Evolutionary conservation across 2,888 invertebrate species (phyloP).

Genomic region (Coelogynopora nodosa): DNA sequence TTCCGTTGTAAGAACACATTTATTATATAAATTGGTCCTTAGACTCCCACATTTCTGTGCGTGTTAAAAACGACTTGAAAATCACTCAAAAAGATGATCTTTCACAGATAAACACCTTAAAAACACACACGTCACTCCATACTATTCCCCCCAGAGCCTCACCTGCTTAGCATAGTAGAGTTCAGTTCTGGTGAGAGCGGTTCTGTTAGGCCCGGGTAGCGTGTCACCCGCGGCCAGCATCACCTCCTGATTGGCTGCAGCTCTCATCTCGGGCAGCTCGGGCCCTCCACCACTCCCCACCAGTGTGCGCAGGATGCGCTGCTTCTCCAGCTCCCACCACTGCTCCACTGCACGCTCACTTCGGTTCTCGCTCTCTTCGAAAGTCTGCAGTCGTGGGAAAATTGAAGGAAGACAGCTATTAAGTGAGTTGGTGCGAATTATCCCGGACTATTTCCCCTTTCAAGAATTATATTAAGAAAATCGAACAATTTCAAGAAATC

Average conservation of each 20-base stretch:
- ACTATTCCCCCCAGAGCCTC: neutral
- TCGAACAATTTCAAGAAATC: too few relatives aligned
- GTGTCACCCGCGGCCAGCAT: neutral
- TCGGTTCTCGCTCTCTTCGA: conserved; percentile 8
- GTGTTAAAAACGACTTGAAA: too few relatives aligned
- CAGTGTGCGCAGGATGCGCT: neutral
- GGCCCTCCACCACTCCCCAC: conserved; percentile 5
- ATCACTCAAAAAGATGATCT: too few relatives aligned
- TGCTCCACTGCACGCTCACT: neutral
- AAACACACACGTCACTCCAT: neutral
- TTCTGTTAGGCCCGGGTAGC: neutral
- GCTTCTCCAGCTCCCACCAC: conserved; percentile 39
- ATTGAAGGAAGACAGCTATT: too few relatives aligned
- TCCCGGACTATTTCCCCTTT: too few relatives aligned
- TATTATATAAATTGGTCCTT: too few relatives aligned
- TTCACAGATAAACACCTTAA: too few relatives aligned
- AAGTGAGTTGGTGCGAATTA: too few relatives aligned
- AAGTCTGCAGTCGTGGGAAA: too few relatives aligned
- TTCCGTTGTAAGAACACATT: too few relatives aligned
- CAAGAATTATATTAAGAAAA: too few relatives aligned
- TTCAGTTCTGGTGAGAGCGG: neutral
- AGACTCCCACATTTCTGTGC: too few relatives aligned
- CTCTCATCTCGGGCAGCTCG: neutral
- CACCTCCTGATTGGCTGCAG: neutral
- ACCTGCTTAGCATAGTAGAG: conserved; percentile 17